Evolutionary conservation across 2,113 vertebrate genomes (phyloP).

Genomic region (Dicentrarchus labrax): DNA sequence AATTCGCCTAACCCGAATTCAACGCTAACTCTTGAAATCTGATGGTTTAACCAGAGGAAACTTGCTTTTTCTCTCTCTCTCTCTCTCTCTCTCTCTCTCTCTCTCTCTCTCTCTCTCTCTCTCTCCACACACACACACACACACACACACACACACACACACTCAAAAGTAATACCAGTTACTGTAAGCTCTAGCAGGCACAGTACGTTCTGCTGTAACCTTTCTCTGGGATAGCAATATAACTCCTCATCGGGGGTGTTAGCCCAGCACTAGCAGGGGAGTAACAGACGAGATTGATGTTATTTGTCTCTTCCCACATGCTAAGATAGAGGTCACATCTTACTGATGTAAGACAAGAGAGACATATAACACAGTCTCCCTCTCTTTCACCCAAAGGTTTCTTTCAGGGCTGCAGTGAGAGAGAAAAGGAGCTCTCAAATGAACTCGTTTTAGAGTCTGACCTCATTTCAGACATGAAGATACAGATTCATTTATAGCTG

Average conservation of each 20-base stretch:
- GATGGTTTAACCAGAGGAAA: neutral
- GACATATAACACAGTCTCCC: conserved; percentile 23
- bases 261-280: conserved; percentile 25
- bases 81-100: no score
- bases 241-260: conserved; percentile 49
- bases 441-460: conserved; percentile 49
- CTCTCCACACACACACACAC: conserved; percentile 15
- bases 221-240: conserved; percentile 44
- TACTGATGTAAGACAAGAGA: conserved; percentile 55
- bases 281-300: conserved; percentile 47
- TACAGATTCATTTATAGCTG: conserved; percentile 48
- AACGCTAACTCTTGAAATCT: neutral
- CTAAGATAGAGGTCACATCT: conserved; percentile 57
- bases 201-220: conserved; percentile 7
- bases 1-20: neutral
- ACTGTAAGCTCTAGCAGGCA: conserved; percentile 33
- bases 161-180: conserved; percentile 8
- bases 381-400: neutral
- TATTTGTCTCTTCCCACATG: conserved; percentile 60
- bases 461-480: conserved; percentile 62
- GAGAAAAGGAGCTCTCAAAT: conserved; percentile 11
- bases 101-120: no score
- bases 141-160: conserved; percentile 3
- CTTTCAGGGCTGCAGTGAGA: conserved; percentile 9
- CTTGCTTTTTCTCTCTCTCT: neutral